Percentiles rank a stretch among this genome's conserved stretches.
Evolutionary conservation across 2,113 vertebrate genomes (phyloP).

Genomic region (Poeciliopsis turrubarensis): DNA sequence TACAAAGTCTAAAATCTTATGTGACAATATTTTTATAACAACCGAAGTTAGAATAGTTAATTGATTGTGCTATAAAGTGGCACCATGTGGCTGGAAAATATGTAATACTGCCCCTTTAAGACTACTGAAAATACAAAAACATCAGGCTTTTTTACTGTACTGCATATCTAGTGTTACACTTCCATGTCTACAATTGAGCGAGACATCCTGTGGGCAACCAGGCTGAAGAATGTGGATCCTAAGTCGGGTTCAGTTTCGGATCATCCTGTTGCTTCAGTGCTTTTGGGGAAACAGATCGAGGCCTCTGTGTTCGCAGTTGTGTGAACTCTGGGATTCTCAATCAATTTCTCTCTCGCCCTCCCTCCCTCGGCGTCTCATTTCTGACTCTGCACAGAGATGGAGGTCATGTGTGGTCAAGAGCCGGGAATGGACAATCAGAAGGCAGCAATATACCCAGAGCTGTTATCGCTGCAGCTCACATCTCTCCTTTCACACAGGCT

Average conservation of each 20-base stretch:
- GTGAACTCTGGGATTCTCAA: conserved; percentile 63
- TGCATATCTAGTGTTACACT: background rate
- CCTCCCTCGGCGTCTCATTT: conserved; percentile 26
- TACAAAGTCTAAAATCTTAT: too few species aligned
- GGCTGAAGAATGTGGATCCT: conserved; percentile 7
- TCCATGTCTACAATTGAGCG: background rate
- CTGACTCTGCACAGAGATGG: conserved; percentile 54
- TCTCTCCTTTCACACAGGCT: conserved; percentile 11
- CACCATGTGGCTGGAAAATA: too few species aligned
- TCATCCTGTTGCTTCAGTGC: conserved; percentile 26
- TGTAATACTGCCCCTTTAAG: too few species aligned
- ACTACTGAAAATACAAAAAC: background rate
- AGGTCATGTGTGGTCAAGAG: conserved; percentile 74
- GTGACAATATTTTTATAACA: too few species aligned
- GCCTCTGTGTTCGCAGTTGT: conserved; percentile 55
- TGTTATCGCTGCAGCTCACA: conserved; percentile 51
- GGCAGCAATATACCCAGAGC: conserved; percentile 32
- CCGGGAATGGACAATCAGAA: conserved; percentile 66
- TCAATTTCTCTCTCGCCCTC: conserved; percentile 51
- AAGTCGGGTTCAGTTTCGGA: conserved; percentile 40
- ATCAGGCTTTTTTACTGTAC: background rate
- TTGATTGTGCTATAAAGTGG: too few species aligned
- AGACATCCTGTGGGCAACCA: background rate
- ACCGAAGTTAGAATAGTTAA: too few species aligned
- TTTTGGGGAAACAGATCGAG: conserved; percentile 48